Evolutionary conservation across 2,888 invertebrate genomes (phyloP).

Genomic region (Pecten maximus): DNA sequence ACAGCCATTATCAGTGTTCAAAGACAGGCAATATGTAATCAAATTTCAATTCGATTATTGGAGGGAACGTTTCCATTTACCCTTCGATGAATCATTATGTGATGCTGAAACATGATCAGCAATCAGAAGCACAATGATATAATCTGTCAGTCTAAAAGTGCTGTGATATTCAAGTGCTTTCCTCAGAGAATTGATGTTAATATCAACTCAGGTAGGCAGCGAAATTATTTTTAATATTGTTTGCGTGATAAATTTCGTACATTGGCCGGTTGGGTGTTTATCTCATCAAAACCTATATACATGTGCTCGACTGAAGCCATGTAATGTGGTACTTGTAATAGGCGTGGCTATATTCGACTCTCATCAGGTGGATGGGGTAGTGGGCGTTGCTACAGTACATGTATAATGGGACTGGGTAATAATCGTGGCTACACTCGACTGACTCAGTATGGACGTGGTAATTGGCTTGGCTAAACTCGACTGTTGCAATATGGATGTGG

Average conservation of each 20-base stretch:
- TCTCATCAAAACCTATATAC: background rate
- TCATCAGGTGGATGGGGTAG: too few relatives aligned
- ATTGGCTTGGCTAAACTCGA: too few relatives aligned
- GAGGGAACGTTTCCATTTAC: conserved; percentile 1
- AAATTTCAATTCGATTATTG: conserved; percentile 20
- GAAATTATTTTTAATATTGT: background rate
- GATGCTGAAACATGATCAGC: conserved; percentile 15
- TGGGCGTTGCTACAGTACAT: too few relatives aligned
- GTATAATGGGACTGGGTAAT: too few relatives aligned
- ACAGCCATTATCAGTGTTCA: background rate
- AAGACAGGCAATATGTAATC: background rate
- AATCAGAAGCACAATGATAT: background rate
- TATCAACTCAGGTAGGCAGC: background rate
- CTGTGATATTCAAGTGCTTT: background rate
- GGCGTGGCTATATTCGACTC: too few relatives aligned
- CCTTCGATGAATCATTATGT: background rate
- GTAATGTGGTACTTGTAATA: too few relatives aligned
- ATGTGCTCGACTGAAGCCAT: too few relatives aligned
- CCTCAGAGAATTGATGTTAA: background rate
- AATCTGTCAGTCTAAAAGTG: background rate
- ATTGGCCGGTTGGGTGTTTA: background rate
- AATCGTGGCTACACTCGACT: too few relatives aligned
- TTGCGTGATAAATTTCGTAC: background rate
- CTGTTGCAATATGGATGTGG: too few relatives aligned
- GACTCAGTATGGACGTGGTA: too few relatives aligned